Evolutionary conservation across 2,113 vertebrate genomes (phyloP), one percentile per base, ranked within the genome.

Genomic region (Empidonax alnorum): DNA sequence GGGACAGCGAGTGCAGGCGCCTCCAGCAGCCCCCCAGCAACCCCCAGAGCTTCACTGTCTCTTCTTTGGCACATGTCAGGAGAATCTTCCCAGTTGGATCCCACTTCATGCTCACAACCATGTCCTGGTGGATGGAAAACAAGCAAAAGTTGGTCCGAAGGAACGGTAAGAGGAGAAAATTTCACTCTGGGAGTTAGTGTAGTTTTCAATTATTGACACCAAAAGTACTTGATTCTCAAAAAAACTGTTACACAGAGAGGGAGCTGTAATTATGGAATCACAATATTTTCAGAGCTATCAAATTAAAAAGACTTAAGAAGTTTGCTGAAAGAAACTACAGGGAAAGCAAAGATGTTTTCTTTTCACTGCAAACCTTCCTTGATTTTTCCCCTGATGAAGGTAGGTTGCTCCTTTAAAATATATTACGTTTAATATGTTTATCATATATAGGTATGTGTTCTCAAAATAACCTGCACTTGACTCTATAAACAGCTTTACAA

Each of bases 41-140:
- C 1, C 98, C 98, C 99, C 99, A 99, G 67, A 99, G 98, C 73
- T 99, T 99, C 95, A 99, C 99, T 5, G 96, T 98, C 92, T 99
- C 99, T 95, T 99, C 99, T 98, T 99, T 99, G 95, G 99, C 99
- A 97, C 99, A 99, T 2, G 98, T 99, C 97, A 99, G 95, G 35
- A 99, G 97, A 53, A 99, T 98, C 91, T 98, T 98, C 16, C 99
- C 99, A 7, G 96, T 98, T 6, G 99, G 99, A 96, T 98, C 99
- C 99, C 99, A 99, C 77, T 98, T 99, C 98, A 99, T 98, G 47
- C 98, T 98, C 89, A 96, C 97, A 92, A 99, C 97, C 15, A 98
- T 98, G 91, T 99, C 99, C 99, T 99, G 94, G 81, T 9, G 46
- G 66, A 42, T 87, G 56, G n/a, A 1, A 61, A 86, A 94, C 94